phyloP scores from a whole-genome alignment of 2,113 vertebrate species.

The Microcebus jonahi region DNA sequence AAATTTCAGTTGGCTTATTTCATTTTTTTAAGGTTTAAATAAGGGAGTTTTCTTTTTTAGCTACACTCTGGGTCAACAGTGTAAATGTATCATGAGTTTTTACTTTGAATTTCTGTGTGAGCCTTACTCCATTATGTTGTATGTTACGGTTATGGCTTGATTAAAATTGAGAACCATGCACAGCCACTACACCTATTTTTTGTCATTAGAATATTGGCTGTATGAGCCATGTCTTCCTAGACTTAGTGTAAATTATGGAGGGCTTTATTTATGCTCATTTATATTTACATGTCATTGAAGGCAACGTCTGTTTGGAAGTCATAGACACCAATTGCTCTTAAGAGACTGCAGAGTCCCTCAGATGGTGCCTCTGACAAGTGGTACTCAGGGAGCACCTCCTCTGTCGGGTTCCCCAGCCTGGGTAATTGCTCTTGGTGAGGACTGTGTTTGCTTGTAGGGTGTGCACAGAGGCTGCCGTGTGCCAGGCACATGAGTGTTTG shows the following conservation, averaged over 20 bases:
- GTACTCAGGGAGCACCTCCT: background rate
- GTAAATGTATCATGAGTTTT: slow-evolving; percentile 69
- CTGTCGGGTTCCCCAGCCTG: background rate
- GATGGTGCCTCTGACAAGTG: background rate
- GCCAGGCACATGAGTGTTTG: background rate
- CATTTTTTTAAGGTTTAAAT: slow-evolving; percentile 76
- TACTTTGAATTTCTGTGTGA: slow-evolving; percentile 79
- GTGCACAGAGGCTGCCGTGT: background rate
- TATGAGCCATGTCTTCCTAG: slow-evolving; percentile 62
- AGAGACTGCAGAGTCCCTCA: background rate
- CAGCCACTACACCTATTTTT: slow-evolving; percentile 51
- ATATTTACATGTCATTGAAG: slow-evolving; percentile 77
- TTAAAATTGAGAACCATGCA: slow-evolving; percentile 67
- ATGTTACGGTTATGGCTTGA: slow-evolving; percentile 38
- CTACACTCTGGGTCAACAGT: slow-evolving; percentile 69
- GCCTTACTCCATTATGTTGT: slow-evolving; percentile 79
- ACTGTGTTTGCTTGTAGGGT: background rate
- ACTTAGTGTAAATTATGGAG: slow-evolving; percentile 53
- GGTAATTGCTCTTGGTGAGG: background rate
- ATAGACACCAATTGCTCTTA: slow-evolving; percentile 75
- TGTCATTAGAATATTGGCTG: background rate
- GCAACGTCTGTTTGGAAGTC: slow-evolving; percentile 69
- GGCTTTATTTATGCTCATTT: slow-evolving; percentile 80
- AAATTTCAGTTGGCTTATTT: slow-evolving; percentile 40
- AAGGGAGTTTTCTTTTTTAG: slow-evolving; percentile 58